Evolutionary conservation across 2,888 invertebrate genomes (phyloP).

Genomic region (Lepidocyrtoides sp.): DNA sequence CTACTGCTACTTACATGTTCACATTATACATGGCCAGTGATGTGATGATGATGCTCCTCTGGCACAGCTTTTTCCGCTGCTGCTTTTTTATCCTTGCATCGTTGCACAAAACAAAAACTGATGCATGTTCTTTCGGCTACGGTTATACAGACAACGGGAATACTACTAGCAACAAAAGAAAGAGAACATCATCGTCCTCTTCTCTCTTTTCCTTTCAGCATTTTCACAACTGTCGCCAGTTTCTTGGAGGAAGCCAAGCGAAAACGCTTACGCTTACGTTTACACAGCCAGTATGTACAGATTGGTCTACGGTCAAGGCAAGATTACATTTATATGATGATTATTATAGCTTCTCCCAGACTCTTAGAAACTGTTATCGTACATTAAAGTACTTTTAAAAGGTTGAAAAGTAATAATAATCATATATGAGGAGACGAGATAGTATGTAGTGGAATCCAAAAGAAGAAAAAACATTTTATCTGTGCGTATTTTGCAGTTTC

Average conservation of each 20-base stretch:
- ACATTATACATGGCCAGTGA: no score
- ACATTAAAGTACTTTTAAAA: not conserved
- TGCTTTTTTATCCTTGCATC: slow-evolving; percentile 67
- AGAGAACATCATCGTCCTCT: not conserved
- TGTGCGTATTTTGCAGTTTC: no score
- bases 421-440: not conserved
- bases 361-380: slow-evolving; percentile 3
- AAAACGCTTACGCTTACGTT: slow-evolving; percentile 36
- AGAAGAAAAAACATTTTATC: no score
- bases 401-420: not conserved
- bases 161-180: slow-evolving; percentile 3
- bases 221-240: slow-evolving; percentile 72
- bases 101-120: slow-evolving; percentile 75
- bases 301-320: not conserved
- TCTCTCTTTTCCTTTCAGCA: slow-evolving; percentile 33
- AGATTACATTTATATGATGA: slow-evolving; percentile 19
- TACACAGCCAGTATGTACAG: not conserved
- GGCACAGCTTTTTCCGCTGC: slow-evolving; percentile 21
- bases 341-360: slow-evolving; percentile 42
- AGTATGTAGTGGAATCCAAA: not conserved
- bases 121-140: slow-evolving; percentile 53
- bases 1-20: not conserved
- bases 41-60: not conserved
- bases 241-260: slow-evolving; percentile 50
- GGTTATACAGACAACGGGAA: not conserved